Conservation (phyloP, 2,113 vertebrate species). For the Capreolus pygargus region DNA sequence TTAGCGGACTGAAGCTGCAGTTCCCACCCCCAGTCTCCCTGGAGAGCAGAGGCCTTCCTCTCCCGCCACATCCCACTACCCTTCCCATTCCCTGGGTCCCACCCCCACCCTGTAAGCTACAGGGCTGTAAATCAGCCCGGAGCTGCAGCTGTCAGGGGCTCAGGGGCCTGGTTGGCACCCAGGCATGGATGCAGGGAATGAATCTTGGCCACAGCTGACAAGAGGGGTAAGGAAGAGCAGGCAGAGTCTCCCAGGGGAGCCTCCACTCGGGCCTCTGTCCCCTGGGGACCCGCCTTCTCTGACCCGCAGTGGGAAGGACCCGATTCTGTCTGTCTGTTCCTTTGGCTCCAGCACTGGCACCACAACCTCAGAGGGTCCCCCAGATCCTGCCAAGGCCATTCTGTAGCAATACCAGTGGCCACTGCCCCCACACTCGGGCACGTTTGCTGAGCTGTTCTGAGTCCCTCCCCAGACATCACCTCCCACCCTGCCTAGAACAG, state of each 20-base stretch:
- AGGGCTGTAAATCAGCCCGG: background rate
- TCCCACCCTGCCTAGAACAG: background rate
- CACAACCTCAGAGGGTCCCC: accelerated
- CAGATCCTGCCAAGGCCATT: background rate
- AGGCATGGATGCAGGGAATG: background rate
- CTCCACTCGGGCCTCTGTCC: accelerated
- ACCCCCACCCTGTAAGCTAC: background rate
- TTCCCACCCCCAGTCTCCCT: background rate
- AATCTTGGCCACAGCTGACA: background rate
- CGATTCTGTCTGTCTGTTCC: background rate
- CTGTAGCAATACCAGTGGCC: background rate
- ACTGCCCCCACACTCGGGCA: background rate
- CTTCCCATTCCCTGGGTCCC: background rate
- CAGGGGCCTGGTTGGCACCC: no score
- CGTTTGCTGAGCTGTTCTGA: accelerated
- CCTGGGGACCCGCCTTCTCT: background rate
- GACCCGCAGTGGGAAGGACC: background rate
- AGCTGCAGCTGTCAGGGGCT: background rate
- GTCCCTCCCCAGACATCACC: background rate
- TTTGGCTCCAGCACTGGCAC: background rate
- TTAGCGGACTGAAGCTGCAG: background rate
- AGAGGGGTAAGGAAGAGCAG: background rate
- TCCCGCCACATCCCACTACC: background rate
- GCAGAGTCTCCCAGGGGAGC: background rate
- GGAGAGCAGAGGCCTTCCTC: background rate